phyloP scores from a whole-genome alignment of 2,113 vertebrate species.

The Toxotes chatareus region DNA sequence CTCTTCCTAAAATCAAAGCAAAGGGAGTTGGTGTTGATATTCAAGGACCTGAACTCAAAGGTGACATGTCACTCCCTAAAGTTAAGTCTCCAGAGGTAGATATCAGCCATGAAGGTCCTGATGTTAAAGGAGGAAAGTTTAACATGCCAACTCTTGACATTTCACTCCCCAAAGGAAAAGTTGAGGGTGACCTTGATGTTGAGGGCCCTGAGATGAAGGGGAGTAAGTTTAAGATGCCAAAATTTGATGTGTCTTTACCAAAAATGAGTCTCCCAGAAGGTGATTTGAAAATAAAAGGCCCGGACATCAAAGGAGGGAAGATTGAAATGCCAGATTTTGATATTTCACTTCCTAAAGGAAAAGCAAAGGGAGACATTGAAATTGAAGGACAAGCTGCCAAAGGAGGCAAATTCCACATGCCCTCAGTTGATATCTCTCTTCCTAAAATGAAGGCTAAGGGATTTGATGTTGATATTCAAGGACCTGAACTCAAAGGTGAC shows the following conservation, averaged over 20 bases:
- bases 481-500: conserved; percentile 59
- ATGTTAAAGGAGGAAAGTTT: conserved; percentile 38
- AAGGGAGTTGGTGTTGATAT: too few relatives aligned
- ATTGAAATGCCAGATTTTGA: conserved; percentile 26
- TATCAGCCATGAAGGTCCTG: too few relatives aligned
- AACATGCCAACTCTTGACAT: conserved; percentile 67
- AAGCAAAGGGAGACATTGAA: conserved; percentile 33
- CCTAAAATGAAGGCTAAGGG: conserved; percentile 68
- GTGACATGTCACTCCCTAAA: too few relatives aligned
- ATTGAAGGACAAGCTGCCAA: conserved; percentile 47
- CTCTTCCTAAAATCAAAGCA: too few relatives aligned
- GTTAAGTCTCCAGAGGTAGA: too few relatives aligned
- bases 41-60: too few relatives aligned
- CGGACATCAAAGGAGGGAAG: neutral
- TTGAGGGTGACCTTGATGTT: conserved; percentile 21
- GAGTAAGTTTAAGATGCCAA: conserved; percentile 53
- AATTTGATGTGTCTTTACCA: conserved; percentile 53
- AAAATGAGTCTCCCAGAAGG: conserved; percentile 31
- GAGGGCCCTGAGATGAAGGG: conserved; percentile 49
- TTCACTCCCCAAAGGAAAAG: conserved; percentile 69
- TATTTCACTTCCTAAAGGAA: conserved; percentile 54
- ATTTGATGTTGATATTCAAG: conserved; percentile 48
- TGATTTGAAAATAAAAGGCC: conserved; percentile 21
- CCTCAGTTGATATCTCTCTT: conserved; percentile 73
- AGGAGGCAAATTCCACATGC: conserved; percentile 73